phyloP scores from a whole-genome alignment of 2,113 vertebrate species.

The Xiphias gladius region DNA sequence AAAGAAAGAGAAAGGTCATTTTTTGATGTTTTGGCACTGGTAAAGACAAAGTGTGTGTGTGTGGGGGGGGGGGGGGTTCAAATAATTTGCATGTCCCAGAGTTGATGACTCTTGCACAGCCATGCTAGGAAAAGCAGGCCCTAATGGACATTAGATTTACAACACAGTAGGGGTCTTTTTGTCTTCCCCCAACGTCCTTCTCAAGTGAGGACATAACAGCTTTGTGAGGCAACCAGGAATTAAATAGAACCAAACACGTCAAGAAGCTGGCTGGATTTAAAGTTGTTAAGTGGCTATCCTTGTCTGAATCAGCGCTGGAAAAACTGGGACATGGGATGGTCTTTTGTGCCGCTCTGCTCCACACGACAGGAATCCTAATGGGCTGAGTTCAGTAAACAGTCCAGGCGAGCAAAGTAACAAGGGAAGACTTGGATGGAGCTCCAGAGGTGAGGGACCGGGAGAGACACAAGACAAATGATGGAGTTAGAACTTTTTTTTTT shows the following conservation, averaged over 20 bases:
- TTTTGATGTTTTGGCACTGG: neutral
- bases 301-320: neutral
- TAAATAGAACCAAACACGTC: neutral
- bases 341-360: conserved; percentile 7
- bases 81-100: neutral
- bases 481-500: neutral
- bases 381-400: conserved; percentile 38
- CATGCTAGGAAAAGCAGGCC: neutral
- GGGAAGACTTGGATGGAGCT: neutral
- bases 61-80: too few species aligned
- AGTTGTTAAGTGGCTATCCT: neutral
- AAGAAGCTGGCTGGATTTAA: neutral
- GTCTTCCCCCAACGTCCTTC: neutral
- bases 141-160: conserved; percentile 26
- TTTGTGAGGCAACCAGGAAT: neutral
- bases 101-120: neutral
- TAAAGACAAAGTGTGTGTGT: conserved; percentile 3
- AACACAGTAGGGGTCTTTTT: neutral
- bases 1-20: conserved; percentile 47
- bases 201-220: neutral
- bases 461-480: neutral
- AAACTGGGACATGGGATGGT: neutral
- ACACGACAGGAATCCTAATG: conserved; percentile 59
- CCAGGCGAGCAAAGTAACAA: neutral
- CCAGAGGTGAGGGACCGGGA: neutral